Evolutionary conservation across 2,113 vertebrate species (phyloP).

Genomic region (Osmerus mordax): DNA sequence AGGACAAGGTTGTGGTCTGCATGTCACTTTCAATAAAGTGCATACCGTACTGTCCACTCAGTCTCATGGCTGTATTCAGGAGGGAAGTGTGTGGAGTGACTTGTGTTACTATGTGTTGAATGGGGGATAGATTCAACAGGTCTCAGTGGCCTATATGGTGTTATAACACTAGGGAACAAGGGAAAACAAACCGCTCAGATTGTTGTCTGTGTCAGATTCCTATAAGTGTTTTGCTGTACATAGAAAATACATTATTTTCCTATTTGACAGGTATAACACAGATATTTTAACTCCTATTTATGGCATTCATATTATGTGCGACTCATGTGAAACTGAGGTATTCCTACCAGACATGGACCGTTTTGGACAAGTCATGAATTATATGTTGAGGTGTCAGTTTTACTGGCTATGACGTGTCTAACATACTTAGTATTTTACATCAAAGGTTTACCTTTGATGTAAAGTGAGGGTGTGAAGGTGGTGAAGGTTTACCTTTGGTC

Average conservation of each 20-base stretch:
- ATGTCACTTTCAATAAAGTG: slow-evolving; percentile 7
- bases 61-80: not conserved
- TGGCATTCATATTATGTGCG: not conserved
- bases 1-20: not conserved
- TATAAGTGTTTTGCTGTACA: no score
- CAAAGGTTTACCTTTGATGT: no score
- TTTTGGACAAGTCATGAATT: not conserved
- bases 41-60: no score
- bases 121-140: not conserved
- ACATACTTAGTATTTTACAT: no score
- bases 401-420: not conserved
- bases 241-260: not conserved
- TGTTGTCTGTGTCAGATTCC: not conserved
- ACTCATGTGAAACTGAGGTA: not conserved
- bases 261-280: not conserved
- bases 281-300: not conserved
- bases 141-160: not conserved
- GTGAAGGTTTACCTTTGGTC: no score
- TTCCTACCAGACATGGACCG: not conserved
- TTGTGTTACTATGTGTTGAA: not conserved
- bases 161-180: not conserved
- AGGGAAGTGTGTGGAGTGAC: not conserved
- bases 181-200: not conserved
- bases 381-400: not conserved
- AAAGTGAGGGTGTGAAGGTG: no score